A percentile compares a stretch with the other conserved stretches of the same genome.
These are phyloP conservation scores for Stigmatopora argus DNA, from an alignment of 2,113 vertebrate species.

Conservation along the genomic window DNA sequence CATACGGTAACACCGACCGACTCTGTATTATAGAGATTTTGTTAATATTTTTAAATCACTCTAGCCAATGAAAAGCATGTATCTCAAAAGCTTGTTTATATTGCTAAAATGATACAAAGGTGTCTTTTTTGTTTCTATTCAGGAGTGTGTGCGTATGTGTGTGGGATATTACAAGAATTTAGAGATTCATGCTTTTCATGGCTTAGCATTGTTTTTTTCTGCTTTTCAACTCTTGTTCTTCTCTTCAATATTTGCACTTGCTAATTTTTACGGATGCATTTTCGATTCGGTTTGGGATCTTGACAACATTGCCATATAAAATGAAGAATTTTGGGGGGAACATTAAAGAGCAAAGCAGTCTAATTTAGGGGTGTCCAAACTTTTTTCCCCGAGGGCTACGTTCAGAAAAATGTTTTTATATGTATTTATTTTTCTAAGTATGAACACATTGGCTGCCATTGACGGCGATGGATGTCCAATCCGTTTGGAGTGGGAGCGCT, in stretches of 20 bases:
- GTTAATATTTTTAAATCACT: conserved; percentile 60
- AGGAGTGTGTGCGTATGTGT: neutral
- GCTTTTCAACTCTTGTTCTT: conserved; percentile 74
- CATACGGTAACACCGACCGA: conserved; percentile 56
- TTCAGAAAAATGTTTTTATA: too few relatives aligned
- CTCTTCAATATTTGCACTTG: conserved; percentile 30
- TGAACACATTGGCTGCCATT: too few relatives aligned
- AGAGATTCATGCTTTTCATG: neutral
- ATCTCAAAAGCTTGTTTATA: neutral
- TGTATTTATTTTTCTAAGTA: too few relatives aligned
- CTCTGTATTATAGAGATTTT: conserved; percentile 79
- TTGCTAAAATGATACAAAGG: neutral
- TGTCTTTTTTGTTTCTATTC: neutral
- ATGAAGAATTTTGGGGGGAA: neutral
- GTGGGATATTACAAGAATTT: neutral
- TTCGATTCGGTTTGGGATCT: neutral
- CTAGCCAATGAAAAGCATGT: neutral
- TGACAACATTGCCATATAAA: neutral
- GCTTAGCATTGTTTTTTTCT: conserved; percentile 76
- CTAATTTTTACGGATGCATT: conserved; percentile 21
- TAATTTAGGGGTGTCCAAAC: neutral
- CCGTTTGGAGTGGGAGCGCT: too few relatives aligned
- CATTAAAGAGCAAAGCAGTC: conserved; percentile 19
- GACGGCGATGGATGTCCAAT: too few relatives aligned
- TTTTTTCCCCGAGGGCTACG: too few relatives aligned